phyloP scores from a whole-genome alignment of 2,797 vertebrate species.

The Anableps anableps region DNA sequence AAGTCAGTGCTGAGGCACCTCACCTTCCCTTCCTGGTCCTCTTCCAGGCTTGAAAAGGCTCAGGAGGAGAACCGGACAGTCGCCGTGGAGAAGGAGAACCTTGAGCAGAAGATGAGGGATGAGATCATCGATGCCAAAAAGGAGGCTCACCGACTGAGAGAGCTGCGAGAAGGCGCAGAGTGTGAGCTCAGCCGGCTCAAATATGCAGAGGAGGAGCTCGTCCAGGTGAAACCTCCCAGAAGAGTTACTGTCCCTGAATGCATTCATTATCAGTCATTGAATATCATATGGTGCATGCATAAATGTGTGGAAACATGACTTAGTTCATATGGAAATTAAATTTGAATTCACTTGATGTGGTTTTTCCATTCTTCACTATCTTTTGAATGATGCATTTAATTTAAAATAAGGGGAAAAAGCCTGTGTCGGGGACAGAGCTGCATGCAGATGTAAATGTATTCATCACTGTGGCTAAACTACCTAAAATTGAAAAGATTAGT shows the following conservation, averaged over 20 bases:
- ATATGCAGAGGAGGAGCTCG: slow-evolving; percentile 96
- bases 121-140: slow-evolving; percentile 95
- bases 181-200: slow-evolving; percentile 95
- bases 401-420: background rate
- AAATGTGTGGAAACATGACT: slow-evolving; percentile 1
- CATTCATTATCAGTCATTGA: background rate
- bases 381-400: slow-evolving; percentile 7
- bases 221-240: slow-evolving; percentile 85
- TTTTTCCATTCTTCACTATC: background rate
- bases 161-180: slow-evolving; percentile 93
- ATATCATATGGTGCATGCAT: background rate
- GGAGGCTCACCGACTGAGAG: slow-evolving; percentile 91
- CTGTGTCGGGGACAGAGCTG: background rate
- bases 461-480: slow-evolving; percentile 12
- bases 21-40: background rate
- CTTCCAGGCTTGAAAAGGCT: slow-evolving; percentile 91
- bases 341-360: background rate
- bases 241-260: background rate
- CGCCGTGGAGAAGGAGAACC: slow-evolving; percentile 97
- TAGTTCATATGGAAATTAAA: background rate
- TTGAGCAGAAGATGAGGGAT: slow-evolving; percentile 97
- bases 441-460: background rate
- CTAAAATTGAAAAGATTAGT: slow-evolving; percentile 13
- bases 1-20: background rate
- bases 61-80: slow-evolving; percentile 98